A percentile compares a stretch with the other conserved stretches of the same genome.
Conservation (phyloP, 2,113 vertebrate species). For the Panthera leo region DNA sequence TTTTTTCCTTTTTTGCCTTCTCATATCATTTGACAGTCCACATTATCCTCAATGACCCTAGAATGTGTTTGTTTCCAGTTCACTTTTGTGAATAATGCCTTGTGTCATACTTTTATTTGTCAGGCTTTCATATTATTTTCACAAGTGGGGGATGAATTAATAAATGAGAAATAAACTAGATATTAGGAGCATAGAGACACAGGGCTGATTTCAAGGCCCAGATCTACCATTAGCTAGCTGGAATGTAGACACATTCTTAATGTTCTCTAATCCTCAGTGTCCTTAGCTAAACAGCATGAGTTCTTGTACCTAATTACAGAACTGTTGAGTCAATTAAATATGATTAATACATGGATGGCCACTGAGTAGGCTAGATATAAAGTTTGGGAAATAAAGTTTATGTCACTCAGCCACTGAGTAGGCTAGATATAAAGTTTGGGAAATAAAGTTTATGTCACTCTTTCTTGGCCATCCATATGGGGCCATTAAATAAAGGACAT, state of each 20-base stretch:
- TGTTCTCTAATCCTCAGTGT: neutral
- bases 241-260: neutral
- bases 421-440: neutral
- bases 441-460: neutral
- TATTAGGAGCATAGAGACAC: neutral
- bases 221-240: neutral
- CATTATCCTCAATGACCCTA: neutral
- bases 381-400: neutral
- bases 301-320: neutral
- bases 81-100: neutral
- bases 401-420: neutral
- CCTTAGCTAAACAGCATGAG: neutral
- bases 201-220: neutral
- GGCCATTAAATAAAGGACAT: neutral
- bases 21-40: neutral
- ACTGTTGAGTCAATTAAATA: neutral
- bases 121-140: neutral
- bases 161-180: neutral
- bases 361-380: neutral
- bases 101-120: neutral
- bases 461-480: neutral
- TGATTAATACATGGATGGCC: neutral
- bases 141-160: neutral
- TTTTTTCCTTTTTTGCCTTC: neutral
- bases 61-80: neutral